These are phyloP conservation scores for Sitta carolinensis DNA, from an alignment of 2,797 vertebrate species.

Conservation along the genomic window DNA sequence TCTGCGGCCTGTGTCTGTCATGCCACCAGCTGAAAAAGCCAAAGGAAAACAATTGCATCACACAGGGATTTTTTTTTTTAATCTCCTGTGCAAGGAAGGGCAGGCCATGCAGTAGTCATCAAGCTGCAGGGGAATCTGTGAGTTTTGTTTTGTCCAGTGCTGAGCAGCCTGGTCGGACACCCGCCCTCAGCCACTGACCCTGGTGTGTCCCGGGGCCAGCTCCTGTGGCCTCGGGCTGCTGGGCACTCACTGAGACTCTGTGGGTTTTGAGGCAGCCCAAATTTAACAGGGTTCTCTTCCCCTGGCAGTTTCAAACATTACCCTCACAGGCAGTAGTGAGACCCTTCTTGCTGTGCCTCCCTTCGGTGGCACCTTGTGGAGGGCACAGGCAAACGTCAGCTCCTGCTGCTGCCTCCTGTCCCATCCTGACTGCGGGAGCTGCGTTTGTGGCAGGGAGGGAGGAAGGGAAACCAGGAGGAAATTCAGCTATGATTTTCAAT, in stretches of 20 bases:
- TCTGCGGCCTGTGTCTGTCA: not conserved
- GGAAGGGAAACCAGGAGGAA: not conserved
- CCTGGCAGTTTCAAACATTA: not conserved
- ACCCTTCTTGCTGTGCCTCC: not conserved
- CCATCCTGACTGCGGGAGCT: not conserved
- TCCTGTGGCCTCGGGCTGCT: not conserved
- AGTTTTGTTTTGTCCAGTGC: not conserved
- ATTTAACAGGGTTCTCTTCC: not conserved
- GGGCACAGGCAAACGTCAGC: not conserved
- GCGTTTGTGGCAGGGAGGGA: not conserved
- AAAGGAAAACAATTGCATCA: not conserved
- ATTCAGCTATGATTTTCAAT: not conserved
- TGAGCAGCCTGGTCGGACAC: not conserved
- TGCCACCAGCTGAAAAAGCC: not conserved
- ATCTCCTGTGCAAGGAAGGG: not conserved
- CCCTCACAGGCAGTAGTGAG: not conserved
- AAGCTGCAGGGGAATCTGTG: not conserved
- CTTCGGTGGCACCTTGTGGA: not conserved
- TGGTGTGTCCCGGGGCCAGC: fast-evolving
- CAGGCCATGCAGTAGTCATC: not conserved
- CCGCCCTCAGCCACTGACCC: not conserved
- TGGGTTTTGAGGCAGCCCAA: not conserved
- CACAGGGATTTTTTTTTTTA: not conserved
- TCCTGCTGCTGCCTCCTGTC: not conserved
- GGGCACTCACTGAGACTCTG: not conserved